phyloP scores from a whole-genome alignment of 1,140 invertebrate species.

The Drosophila guanche region DNA sequence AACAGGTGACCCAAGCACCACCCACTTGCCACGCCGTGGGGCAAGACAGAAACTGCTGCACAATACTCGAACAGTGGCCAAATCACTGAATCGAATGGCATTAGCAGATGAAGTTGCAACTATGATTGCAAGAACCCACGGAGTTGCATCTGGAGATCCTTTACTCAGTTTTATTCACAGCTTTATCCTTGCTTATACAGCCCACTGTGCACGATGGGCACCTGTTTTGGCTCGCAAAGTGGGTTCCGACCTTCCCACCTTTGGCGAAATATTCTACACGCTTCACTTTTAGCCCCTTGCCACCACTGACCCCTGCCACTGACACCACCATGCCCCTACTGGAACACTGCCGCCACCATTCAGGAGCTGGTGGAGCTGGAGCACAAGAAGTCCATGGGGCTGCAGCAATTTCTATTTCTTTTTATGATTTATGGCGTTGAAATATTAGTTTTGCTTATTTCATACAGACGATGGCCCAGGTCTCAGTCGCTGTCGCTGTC shows the following conservation, averaged over 20 bases:
- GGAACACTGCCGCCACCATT: conserved; percentile 1
- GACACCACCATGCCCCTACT: neutral
- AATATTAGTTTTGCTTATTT: conserved; percentile 80
- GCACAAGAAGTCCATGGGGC: conserved; percentile 26
- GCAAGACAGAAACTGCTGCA: conserved; percentile 22
- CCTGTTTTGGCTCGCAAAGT: neutral
- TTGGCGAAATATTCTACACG: conserved; percentile 4
- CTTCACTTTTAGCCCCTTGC: neutral
- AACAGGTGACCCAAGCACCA: conserved; percentile 56
- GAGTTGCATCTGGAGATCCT: no score
- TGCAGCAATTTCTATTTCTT: conserved; percentile 68
- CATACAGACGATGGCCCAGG: conserved; percentile 48
- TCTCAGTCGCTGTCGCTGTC: conserved; percentile 19
- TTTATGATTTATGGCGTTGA: conserved; percentile 78
- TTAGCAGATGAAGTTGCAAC: no score
- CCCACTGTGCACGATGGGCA: no score
- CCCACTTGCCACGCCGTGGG: conserved; percentile 21
- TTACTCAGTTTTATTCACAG: no score
- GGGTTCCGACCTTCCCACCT: neutral
- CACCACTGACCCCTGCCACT: conserved; percentile 11
- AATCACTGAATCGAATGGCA: no score
- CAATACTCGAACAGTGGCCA: neutral
- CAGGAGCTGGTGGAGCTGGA: neutral
- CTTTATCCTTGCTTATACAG: no score
- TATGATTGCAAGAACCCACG: no score